Evolutionary conservation across 1,140 invertebrate genomes (phyloP).

Genomic region (Heliconius eleuchia): DNA sequence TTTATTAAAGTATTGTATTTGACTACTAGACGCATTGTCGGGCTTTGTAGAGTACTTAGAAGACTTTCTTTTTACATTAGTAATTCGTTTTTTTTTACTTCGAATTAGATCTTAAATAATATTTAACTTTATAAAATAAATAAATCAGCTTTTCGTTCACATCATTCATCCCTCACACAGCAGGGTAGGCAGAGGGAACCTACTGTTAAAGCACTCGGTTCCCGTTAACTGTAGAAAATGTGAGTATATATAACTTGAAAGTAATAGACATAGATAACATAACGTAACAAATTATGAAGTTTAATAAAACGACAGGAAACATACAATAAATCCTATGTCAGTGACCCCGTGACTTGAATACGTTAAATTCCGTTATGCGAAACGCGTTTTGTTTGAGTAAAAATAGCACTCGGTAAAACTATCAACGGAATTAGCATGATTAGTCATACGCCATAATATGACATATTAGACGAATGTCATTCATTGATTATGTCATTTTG

Average conservation of each 20-base stretch:
- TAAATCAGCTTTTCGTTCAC: no score
- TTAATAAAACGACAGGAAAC: conserved; percentile 72
- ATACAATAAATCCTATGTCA: conserved; percentile 73
- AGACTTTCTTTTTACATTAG: neutral
- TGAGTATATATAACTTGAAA: neutral
- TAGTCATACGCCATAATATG: conserved; percentile 31
- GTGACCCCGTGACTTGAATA: conserved; percentile 74
- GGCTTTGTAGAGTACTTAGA: neutral
- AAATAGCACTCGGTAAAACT: conserved; percentile 45
- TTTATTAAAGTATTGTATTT: no score
- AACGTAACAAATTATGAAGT: conserved; percentile 57
- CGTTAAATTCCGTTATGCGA: conserved; percentile 64
- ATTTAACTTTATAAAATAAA: neutral
- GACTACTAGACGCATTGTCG: no score
- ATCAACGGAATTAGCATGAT: conserved; percentile 45
- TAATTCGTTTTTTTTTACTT: neutral
- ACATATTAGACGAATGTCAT: neutral
- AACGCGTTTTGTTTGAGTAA: conserved; percentile 64
- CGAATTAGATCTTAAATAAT: neutral
- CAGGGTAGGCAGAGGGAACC: no score
- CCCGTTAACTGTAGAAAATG: no score
- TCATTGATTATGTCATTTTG: neutral
- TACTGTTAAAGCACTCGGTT: no score
- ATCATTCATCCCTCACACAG: no score
- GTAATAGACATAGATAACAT: neutral